Conservation (phyloP, 2,113 vertebrate genomes). For the Coptodon rendalli region DNA sequence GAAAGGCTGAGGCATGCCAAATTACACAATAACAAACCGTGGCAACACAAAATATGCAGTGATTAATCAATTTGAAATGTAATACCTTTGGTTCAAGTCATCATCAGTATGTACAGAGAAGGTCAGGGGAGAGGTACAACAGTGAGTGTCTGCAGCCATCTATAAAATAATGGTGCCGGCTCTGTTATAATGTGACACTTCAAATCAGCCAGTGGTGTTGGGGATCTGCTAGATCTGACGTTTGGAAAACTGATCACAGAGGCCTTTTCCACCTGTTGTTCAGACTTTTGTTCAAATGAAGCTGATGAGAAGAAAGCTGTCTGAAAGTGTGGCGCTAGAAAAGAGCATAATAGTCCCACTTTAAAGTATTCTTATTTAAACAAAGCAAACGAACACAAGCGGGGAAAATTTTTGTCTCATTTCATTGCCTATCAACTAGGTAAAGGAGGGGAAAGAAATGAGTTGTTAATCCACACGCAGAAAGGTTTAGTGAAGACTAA, state of each 20-base stretch:
- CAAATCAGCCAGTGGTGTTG: background rate
- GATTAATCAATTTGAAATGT: background rate
- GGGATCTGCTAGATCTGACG: background rate
- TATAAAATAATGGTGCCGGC: background rate
- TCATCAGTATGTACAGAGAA: background rate
- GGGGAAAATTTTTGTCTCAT: background rate
- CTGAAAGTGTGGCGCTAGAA: background rate
- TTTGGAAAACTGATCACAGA: background rate
- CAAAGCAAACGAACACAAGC: fast-evolving
- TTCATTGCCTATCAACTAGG: background rate
- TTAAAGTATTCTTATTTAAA: background rate
- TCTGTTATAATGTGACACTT: background rate
- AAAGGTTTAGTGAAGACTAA: background rate
- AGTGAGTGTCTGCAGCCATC: background rate
- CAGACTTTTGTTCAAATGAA: background rate
- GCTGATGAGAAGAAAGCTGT: background rate
- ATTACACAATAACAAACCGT: background rate
- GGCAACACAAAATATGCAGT: background rate
- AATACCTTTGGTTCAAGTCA: background rate
- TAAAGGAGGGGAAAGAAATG: fast-evolving
- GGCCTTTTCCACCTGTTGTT: background rate
- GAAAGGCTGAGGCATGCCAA: background rate
- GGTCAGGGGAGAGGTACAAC: background rate
- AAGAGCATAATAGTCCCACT: background rate
- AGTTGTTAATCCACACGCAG: background rate